phyloP scores from a whole-genome alignment of 23 tunicate genomes.

The Oikopleura dioica region DNA sequence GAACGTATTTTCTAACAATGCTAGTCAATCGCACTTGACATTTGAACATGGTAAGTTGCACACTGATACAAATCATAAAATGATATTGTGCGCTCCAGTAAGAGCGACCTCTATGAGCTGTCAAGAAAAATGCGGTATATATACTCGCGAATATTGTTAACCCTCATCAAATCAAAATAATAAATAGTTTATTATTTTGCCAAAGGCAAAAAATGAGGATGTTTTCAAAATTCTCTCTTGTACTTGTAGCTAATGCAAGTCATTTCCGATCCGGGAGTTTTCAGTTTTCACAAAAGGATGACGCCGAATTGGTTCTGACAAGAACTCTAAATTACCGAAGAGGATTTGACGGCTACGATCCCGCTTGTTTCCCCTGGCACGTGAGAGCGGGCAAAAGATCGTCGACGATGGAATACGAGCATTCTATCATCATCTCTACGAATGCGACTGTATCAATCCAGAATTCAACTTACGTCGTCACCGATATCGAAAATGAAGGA shows the following conservation, averaged over 20 bases:
- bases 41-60: too few relatives aligned
- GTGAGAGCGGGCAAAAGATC: not conserved
- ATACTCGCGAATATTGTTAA: too few relatives aligned
- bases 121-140: too few relatives aligned
- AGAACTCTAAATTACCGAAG: not conserved
- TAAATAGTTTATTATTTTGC: too few relatives aligned
- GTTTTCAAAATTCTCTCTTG: not conserved
- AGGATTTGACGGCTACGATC: not conserved
- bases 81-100: too few relatives aligned
- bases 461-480: not conserved
- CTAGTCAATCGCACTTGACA: too few relatives aligned
- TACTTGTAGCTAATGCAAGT: not conserved
- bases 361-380: not conserved
- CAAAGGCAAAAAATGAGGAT: too few relatives aligned
- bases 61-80: too few relatives aligned
- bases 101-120: too few relatives aligned
- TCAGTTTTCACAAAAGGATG: not conserved
- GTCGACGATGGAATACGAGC: slow-evolving; percentile 4
- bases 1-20: too few relatives aligned
- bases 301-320: slow-evolving; percentile 2
- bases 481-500: not conserved
- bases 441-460: not conserved
- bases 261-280: slow-evolving; percentile 2
- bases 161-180: too few relatives aligned
- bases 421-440: not conserved